Percentiles rank a stretch among this genome's conserved stretches.
Evolutionary conservation across 2,797 vertebrate species (phyloP).

Genomic region (Synaphobranchus kaupii): DNA sequence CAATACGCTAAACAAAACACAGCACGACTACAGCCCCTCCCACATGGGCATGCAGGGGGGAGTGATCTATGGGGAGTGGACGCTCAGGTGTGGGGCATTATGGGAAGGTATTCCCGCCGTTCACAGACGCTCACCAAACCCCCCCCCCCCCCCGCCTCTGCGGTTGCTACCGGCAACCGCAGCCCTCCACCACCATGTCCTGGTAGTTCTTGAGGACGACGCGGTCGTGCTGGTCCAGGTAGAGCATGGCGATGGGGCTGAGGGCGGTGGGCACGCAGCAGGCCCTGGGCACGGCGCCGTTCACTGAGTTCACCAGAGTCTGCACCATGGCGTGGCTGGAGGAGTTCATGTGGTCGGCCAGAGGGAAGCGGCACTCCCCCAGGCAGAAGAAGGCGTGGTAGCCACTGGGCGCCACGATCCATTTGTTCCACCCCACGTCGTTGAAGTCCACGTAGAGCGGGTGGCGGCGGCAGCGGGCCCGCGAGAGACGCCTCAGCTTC

Average conservation of each 20-base stretch:
- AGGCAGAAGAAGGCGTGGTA: constrained; percentile 84
- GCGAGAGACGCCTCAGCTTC: constrained; percentile 75
- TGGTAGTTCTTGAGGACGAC: constrained; percentile 85
- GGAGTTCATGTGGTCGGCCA: constrained; percentile 85
- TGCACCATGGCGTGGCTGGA: constrained; percentile 86
- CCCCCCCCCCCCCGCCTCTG: neutral
- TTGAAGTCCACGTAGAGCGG: constrained; percentile 84
- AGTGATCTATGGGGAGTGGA: too few species aligned
- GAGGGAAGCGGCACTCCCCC: constrained; percentile 82
- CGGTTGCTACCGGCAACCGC: constrained; percentile 75
- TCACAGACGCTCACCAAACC: constrained; percentile 14
- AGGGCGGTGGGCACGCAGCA: constrained; percentile 82
- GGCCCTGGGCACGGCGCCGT: constrained; percentile 75
- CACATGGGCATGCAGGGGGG: neutral
- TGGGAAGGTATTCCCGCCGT: constrained; percentile 16
- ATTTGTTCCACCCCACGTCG: constrained; percentile 83
- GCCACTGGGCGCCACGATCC: constrained; percentile 82
- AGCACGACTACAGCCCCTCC: neutral
- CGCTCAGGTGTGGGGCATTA: neutral
- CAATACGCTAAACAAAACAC: neutral
- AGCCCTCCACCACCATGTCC: constrained; percentile 86
- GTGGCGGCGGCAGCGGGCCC: constrained; percentile 75
- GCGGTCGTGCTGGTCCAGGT: constrained; percentile 78
- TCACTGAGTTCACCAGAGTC: constrained; percentile 84
- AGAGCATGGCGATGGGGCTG: constrained; percentile 81